phyloP scores from a whole-genome alignment of 1,140 invertebrate species.

The Lamellibrachia luymesi region DNA sequence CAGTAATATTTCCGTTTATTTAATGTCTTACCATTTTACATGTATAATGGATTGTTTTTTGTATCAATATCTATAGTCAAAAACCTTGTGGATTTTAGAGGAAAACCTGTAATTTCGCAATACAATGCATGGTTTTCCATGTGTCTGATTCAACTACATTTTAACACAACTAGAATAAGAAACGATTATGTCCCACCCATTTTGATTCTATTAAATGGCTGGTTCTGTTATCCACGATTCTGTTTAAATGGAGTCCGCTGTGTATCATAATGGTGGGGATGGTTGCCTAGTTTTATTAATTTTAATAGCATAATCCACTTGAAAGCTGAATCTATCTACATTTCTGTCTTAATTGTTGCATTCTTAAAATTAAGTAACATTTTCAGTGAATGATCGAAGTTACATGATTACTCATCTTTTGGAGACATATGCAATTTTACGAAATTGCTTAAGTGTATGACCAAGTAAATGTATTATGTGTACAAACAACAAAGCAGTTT shows the following conservation, averaged over 20 bases:
- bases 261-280: background rate
- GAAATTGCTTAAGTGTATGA: too few species aligned
- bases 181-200: too few species aligned
- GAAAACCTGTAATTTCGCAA: too few species aligned
- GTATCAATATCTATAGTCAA: background rate
- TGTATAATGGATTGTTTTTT: background rate
- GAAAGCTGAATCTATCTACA: background rate
- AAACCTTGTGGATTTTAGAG: too few species aligned
- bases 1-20: background rate
- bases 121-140: too few species aligned
- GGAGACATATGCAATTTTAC: too few species aligned
- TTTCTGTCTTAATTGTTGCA: background rate
- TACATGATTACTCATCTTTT: background rate
- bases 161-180: too few species aligned
- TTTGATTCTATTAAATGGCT: too few species aligned
- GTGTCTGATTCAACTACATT: too few species aligned
- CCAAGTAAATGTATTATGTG: too few species aligned
- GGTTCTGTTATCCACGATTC: too few species aligned
- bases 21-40: too few species aligned
- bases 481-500: background rate
- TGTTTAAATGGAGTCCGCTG: background rate
- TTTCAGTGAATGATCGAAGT: background rate
- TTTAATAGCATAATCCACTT: background rate
- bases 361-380: background rate
- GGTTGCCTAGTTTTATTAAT: background rate